Evolutionary conservation across 1,140 invertebrate species (phyloP).

Genomic region (Himalopsyche phryganea): DNA sequence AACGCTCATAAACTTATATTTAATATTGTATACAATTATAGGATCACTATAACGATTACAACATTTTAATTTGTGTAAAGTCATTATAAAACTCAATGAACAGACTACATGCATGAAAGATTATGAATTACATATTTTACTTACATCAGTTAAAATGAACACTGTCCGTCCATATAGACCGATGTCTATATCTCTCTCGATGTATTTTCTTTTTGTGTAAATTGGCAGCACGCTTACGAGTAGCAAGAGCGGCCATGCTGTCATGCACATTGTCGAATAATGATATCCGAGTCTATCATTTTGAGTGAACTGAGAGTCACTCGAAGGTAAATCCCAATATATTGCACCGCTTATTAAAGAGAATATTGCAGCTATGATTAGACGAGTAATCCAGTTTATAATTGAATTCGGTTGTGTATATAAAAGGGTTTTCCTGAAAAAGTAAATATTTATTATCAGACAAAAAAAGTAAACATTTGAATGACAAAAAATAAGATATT

Average conservation of each 20-base stretch:
- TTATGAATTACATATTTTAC: no score
- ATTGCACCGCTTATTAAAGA: slow-evolving; percentile 82
- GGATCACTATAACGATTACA: no score
- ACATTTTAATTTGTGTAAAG: no score
- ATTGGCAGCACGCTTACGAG: slow-evolving; percentile 66
- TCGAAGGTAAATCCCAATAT: slow-evolving; percentile 82
- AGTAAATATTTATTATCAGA: no score
- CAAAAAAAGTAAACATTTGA: no score
- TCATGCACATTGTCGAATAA: slow-evolving; percentile 74
- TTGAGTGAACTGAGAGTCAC: slow-evolving; percentile 63
- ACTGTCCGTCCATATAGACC: slow-evolving; percentile 74
- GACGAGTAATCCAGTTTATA: slow-evolving; percentile 69
- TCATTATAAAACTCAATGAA: no score
- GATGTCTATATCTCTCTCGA: slow-evolving; percentile 75
- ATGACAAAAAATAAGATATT: no score
- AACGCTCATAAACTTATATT: no score
- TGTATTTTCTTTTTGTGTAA: slow-evolving; percentile 61
- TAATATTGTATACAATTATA: no score
- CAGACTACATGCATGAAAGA: no score
- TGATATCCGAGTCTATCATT: slow-evolving; percentile 80
- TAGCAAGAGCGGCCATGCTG: slow-evolving; percentile 73
- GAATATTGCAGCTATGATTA: slow-evolving; percentile 73
- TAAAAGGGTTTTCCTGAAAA: slow-evolving; percentile 57
- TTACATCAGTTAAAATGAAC: slow-evolving; percentile 76
- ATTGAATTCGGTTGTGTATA: slow-evolving; percentile 86